Evolutionary conservation across 2,888 invertebrate genomes (phyloP), one percentile per base, ranked within the genome.

Genomic region (Villa cingulata): DNA sequence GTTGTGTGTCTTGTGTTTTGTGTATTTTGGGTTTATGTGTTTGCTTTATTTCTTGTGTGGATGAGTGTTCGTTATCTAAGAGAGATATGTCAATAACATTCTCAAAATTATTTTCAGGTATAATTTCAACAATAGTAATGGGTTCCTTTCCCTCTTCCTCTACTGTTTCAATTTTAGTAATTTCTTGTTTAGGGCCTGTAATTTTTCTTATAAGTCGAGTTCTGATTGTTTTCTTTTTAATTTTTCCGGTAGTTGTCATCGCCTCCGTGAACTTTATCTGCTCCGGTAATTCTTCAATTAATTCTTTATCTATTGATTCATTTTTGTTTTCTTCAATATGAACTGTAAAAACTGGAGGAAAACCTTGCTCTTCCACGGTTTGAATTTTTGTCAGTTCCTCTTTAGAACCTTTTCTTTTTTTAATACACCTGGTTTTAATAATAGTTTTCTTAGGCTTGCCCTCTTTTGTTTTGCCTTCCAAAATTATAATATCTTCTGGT

Each of bases 391-490:
- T 69, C 1, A 66, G 61, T 57, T 70, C 64, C 59, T 68, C 64
- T 51, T 70, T 64, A 2, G 57, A 55, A 0, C 66, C 70, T 40
- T 64, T 57, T 3, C 65, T 60, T 54, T 72, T 72, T 53, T 71
- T 72, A n/a, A 74, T 72, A 2, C 68, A 59, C 48, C 69, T 67
- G 15, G 70, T 72, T 50, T 65, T 71, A 3, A 69, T 64, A 29
- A 67, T 62, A 9, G 64, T 67, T 36, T 64, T 62, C 2, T 60
- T 64, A 7, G 61, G 65, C 51, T 60, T 60, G 48, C 70, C 63
- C 59, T 70, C 61, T 52, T 70, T 48, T 50, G 59, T 69, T 61
- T 72, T 67, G 4, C 63, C 59, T 15, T 69, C 56, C 34, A 69
- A 60, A 18, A 66, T 54, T 15, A 59, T 64, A 48, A 64, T 64